phyloP scores from a whole-genome alignment of 30 jellyfish, hydroid and myxozoan genomes.

The Sanderia malayensis region DNA sequence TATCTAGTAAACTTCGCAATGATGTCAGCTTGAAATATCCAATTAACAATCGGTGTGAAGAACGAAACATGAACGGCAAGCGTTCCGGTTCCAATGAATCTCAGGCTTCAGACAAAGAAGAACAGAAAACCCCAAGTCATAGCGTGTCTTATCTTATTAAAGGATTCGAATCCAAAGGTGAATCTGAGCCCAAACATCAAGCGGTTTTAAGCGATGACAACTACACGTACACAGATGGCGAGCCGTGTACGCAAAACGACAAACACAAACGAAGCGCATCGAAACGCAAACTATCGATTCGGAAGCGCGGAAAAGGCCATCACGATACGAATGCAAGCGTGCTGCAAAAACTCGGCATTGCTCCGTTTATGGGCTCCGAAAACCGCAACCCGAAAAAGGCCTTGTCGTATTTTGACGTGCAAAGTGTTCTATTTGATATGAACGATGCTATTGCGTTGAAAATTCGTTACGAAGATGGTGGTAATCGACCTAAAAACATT shows the following conservation, averaged over 20 bases:
- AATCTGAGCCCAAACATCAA: neutral
- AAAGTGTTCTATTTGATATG: constrained; percentile 79
- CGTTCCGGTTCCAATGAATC: constrained; percentile 43
- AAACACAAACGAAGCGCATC: constrained; percentile 66
- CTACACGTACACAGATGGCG: constrained; percentile 11
- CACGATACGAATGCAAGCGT: constrained; percentile 71
- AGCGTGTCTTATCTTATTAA: constrained; percentile 71
- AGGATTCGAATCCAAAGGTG: constrained; percentile 78
- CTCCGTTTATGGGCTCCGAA: constrained; percentile 88
- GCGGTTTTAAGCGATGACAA: constrained; percentile 14
- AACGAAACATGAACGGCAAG: constrained; percentile 27
- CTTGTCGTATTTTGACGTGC: constrained; percentile 83
- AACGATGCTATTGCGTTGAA: constrained; percentile 64
- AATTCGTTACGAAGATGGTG: constrained; percentile 74
- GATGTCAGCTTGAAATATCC: constrained; percentile 32
- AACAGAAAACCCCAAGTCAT: constrained; percentile 17
- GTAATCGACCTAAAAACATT: constrained; percentile 62
- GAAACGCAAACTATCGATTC: constrained; percentile 75
- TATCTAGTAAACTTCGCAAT: constrained; percentile 1
- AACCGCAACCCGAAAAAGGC: constrained; percentile 77
- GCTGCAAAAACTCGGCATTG: constrained; percentile 84
- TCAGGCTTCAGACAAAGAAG: constrained; percentile 47
- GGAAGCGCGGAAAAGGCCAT: constrained; percentile 65
- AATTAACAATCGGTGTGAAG: constrained; percentile 22
- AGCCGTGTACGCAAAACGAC: constrained; percentile 25